A percentile compares a stretch with the other conserved stretches of the same genome.
phyloP scores from a whole-genome alignment of 92 coral and sea anemone genomes.

The Pocillopora grandis region DNA sequence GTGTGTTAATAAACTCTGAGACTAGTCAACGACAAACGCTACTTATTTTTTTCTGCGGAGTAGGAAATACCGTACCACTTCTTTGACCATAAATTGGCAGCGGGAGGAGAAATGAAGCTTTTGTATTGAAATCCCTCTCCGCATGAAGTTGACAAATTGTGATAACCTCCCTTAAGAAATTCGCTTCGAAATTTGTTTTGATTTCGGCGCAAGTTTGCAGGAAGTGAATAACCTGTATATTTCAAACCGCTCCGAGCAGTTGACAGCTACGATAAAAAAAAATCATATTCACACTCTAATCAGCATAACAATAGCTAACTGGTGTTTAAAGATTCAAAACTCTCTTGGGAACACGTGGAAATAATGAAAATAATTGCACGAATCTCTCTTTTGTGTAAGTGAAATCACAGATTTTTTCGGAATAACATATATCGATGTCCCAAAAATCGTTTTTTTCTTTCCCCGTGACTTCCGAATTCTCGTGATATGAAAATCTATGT shows the following conservation, averaged over 20 bases:
- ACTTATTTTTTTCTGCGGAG: conserved; percentile 14
- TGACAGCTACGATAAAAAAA: conserved; percentile 55
- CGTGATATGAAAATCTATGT: conserved; percentile 54
- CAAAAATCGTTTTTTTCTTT: conserved; percentile 28
- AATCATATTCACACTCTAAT: conserved; percentile 36
- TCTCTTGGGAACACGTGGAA: conserved; percentile 40
- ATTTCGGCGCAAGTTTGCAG: conserved; percentile 36
- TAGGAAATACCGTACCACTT: conserved; percentile 17
- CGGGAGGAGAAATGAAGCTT: conserved; percentile 9
- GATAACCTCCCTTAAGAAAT: not conserved
- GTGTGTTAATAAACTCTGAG: conserved; percentile 27
- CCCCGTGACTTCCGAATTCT: conserved; percentile 40
- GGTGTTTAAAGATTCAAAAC: conserved; percentile 20
- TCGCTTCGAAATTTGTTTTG: conserved; percentile 12
- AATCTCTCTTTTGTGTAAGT: not conserved
- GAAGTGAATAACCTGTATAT: conserved; percentile 24
- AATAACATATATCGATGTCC: conserved; percentile 31
- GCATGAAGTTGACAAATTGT: not conserved
- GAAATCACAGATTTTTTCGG: conserved; percentile 18
- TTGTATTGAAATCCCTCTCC: not conserved
- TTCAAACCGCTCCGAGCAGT: conserved; percentile 37
- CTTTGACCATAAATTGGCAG: conserved; percentile 19
- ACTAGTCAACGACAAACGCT: conserved; percentile 15
- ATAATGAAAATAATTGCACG: too few species aligned
- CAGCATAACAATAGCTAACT: conserved; percentile 37